Conservation (phyloP, 2,888 invertebrate species). For the Brachylomia viminalis region DNA sequence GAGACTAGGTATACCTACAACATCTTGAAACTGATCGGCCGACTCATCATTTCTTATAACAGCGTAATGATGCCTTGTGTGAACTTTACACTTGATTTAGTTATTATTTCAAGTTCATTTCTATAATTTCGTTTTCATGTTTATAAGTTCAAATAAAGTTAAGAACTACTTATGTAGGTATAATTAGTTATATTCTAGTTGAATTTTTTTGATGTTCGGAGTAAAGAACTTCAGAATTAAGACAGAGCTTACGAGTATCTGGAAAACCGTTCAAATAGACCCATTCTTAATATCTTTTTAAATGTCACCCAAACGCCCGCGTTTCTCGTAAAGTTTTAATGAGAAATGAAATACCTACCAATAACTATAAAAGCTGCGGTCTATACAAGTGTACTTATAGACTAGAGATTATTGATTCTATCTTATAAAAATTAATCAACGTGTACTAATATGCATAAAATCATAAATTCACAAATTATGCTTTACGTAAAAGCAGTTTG, state of each 20-base stretch:
- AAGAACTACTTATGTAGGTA: neutral
- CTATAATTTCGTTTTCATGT: neutral
- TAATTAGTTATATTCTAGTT: neutral
- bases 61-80: neutral
- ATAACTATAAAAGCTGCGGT: neutral
- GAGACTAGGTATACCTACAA: neutral
- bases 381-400: neutral
- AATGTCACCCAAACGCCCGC: conserved; percentile 40
- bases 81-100: neutral
- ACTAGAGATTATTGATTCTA: no score
- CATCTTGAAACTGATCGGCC: neutral
- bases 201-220: conserved; percentile 13
- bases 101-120: neutral
- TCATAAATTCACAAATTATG: no score
- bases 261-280: conserved; percentile 51
- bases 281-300: conserved; percentile 32
- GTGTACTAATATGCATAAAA: no score
- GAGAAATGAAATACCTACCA: conserved; percentile 40
- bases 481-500: no score
- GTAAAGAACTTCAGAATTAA: conserved; percentile 15
- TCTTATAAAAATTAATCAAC: no score
- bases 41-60: neutral
- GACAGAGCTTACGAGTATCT: conserved; percentile 35
- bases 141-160: neutral
- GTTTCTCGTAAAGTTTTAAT: conserved; percentile 55